Evolutionary conservation across 2,113 vertebrate genomes (phyloP).

Genomic region (Ceyx melanurus): DNA sequence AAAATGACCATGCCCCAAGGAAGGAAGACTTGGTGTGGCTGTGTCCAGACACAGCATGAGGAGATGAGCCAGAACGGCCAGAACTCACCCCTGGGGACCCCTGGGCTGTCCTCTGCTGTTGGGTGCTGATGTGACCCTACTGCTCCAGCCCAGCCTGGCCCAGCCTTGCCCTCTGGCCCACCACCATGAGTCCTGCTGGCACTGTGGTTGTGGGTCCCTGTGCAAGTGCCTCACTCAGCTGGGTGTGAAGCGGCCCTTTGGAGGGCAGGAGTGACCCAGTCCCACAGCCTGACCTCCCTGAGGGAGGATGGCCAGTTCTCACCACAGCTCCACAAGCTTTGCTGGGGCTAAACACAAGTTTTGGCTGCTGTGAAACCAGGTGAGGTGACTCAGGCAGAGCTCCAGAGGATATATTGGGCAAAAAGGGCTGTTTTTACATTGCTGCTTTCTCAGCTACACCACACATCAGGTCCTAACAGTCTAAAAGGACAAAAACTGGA

Average conservation of each 20-base stretch:
- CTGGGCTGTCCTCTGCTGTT: not conserved
- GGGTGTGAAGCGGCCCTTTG: not conserved
- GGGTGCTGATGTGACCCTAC: not conserved
- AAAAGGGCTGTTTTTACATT: not conserved
- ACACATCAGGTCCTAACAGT: conserved; percentile 1
- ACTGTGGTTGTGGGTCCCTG: not conserved
- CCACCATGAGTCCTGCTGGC: not conserved
- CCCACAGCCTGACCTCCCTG: no score
- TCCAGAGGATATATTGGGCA: not conserved
- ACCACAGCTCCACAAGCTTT: not conserved
- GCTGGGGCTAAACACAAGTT: not conserved
- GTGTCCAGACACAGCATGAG: not conserved
- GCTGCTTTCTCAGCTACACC: not conserved
- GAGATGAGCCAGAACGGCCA: not conserved
- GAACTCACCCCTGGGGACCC: not conserved
- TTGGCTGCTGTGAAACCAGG: not conserved
- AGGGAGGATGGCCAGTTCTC: not conserved
- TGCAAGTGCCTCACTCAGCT: accelerated
- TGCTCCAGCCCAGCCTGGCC: not conserved
- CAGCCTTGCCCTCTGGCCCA: not conserved
- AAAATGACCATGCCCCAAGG: not conserved
- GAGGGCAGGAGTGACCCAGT: not conserved
- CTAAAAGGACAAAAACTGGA: conserved; percentile 31
- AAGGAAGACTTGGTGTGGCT: not conserved
- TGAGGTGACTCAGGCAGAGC: not conserved